Evolutionary conservation across 2,113 vertebrate species (phyloP), one percentile per base, ranked within the genome.

Genomic region (Malurus elegans): DNA sequence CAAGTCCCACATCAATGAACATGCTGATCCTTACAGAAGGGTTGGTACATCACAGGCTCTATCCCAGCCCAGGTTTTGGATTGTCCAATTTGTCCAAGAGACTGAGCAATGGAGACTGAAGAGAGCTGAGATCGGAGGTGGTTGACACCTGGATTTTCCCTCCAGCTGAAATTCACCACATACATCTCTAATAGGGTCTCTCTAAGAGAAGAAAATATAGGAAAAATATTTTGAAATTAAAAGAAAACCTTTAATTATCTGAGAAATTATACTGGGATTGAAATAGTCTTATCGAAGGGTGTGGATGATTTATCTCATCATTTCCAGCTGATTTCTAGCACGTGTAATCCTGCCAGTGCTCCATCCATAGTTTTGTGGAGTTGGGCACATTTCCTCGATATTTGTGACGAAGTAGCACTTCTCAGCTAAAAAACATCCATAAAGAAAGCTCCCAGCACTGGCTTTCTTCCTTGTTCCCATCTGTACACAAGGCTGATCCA

Each of bases 21-120:
- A 36, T 11, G 21, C 12, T 65, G 79, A 60, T 73, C 58, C 40
- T 71, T 72, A 40, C 10, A 34, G 36, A 69, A 61, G 19, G 31
- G 18, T 4, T 61, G 44, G 69, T 48, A 11, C 9, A 23, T 36
- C 1, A 1, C 25, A 80, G 36, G 3, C 3, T 60, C n/a, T 79
- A 8, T 36, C 4, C 7, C 16, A n/a, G 13, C 14, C 19, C 15
- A 20, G 1, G 36, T 79, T 79, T 57, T 87, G 13, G 44, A 32
- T 5, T 11, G 9, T 12, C 11, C 17, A 36, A 2, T 38, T 25
- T 56, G 23, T 71, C 61, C 0, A 0, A 79, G 23, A 10, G 21
- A 6, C 23, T 73, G 14, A 8, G 26, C 9, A 69, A 58, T 21
- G 7, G 31, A 75, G 12, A 31, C 4, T 90, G 70, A 87, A 51